Percentiles rank a stretch among this genome's conserved stretches.
Conservation (phyloP, 2,797 vertebrate species). For the Clarias laeviceps region DNA sequence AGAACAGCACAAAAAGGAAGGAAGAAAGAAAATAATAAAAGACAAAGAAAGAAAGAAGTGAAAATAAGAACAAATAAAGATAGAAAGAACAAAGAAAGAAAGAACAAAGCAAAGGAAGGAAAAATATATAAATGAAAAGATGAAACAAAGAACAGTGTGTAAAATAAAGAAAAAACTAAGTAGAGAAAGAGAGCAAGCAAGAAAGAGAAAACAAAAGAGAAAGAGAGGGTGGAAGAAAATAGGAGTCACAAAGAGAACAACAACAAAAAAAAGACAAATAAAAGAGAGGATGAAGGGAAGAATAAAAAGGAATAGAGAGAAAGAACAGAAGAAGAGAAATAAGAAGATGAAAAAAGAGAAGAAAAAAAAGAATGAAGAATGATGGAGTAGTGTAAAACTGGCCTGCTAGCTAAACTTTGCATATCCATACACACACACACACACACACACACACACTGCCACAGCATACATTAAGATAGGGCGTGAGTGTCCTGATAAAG, state of each 20-base stretch:
- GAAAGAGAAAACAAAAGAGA: background rate
- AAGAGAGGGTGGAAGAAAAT: background rate
- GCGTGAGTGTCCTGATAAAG: too few species aligned
- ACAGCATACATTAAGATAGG: background rate
- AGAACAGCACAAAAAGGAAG: background rate
- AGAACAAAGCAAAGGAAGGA: background rate
- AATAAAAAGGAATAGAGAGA: background rate
- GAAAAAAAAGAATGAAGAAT: background rate
- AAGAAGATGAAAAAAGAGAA: background rate
- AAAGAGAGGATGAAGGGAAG: background rate
- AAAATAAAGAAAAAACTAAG: background rate
- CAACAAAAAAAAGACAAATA: background rate
- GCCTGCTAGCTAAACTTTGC: background rate
- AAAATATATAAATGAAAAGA: background rate
- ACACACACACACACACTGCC: background rate
- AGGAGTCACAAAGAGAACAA: background rate
- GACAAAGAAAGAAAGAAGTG: background rate
- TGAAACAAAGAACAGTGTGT: background rate
- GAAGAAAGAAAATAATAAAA: background rate
- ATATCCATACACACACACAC: background rate
- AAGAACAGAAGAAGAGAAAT: background rate
- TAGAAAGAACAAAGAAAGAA: background rate
- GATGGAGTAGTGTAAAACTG: background rate
- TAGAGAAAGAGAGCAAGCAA: background rate
- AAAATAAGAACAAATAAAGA: background rate